Percentiles rank a stretch among this genome's conserved stretches.
Evolutionary conservation across 2,888 invertebrate genomes (phyloP).

Genomic region (Eupithecia centaureata): DNA sequence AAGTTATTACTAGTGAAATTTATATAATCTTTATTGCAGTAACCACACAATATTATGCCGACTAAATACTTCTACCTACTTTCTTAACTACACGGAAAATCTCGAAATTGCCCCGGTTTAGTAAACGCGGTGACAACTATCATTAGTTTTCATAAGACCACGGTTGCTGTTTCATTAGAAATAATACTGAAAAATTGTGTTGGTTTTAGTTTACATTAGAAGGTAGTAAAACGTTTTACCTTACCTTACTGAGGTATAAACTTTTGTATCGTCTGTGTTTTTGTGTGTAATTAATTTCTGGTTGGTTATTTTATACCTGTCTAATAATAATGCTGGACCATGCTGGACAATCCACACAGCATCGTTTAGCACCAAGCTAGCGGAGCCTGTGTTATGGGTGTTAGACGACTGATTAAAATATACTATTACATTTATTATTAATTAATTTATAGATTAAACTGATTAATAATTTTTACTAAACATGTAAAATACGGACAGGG

Average conservation of each 20-base stretch:
- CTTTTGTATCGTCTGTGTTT: background rate
- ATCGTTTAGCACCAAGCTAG: no score
- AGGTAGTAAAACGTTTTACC: slow-evolving; percentile 1
- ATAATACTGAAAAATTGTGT: slow-evolving; percentile 25
- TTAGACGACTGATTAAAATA: no score
- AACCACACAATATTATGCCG: background rate
- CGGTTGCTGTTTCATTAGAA: slow-evolving; percentile 29
- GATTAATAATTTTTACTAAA: no score
- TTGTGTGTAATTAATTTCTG: background rate
- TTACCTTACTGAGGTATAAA: background rate
- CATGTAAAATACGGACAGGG: no score
- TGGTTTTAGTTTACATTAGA: slow-evolving; percentile 12
- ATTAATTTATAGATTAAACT: no score
- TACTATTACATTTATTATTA: no score
- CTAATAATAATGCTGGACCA: no score
- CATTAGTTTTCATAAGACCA: slow-evolving; percentile 47
- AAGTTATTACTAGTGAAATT: background rate
- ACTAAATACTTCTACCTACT: background rate
- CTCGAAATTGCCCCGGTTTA: slow-evolving; percentile 30
- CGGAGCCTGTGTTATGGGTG: no score
- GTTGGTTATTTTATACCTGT: background rate
- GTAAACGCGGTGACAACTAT: slow-evolving; percentile 39
- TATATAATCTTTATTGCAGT: background rate
- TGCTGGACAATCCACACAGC: no score
- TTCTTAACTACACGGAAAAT: slow-evolving; percentile 23